Conservation (phyloP, 2,888 invertebrate genomes). For the Drosophila leonis region DNA sequence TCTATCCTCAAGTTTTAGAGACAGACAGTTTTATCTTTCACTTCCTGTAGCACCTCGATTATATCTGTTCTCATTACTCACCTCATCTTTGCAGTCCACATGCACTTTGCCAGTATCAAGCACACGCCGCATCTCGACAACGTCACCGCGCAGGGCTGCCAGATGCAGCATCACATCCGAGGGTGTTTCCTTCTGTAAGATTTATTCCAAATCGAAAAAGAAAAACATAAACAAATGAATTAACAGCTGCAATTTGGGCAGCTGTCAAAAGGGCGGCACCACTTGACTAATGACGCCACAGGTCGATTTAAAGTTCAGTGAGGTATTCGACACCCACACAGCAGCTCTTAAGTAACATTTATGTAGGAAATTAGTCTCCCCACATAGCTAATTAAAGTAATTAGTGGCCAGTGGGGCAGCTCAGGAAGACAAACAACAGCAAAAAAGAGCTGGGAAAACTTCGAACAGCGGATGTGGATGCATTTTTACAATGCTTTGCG, state of each 20-base stretch:
- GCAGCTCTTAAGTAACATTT: slow-evolving; percentile 26
- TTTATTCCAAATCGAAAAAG: neutral
- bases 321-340: slow-evolving; percentile 15
- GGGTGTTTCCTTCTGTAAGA: slow-evolving; percentile 94
- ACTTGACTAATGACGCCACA: slow-evolving; percentile 29
- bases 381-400: slow-evolving; percentile 51
- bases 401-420: slow-evolving; percentile 52
- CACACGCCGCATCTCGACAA: slow-evolving; percentile 90
- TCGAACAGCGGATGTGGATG: slow-evolving; percentile 57
- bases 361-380: slow-evolving; percentile 50
- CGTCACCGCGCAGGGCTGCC: slow-evolving; percentile 94
- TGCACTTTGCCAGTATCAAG: slow-evolving; percentile 97
- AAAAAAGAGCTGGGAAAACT: slow-evolving; percentile 18
- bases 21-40: neutral
- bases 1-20: neutral
- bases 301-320: neutral
- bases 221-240: slow-evolving; percentile 46
- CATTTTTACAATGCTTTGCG: slow-evolving; percentile 46
- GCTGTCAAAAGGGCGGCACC: slow-evolving; percentile 45
- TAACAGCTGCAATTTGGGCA: slow-evolving; percentile 45
- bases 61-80: slow-evolving; percentile 84
- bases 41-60: neutral
- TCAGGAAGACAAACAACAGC: slow-evolving; percentile 1
- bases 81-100: slow-evolving; percentile 97
- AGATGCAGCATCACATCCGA: slow-evolving; percentile 96